phyloP scores from a whole-genome alignment of 2,113 vertebrate species.

The Psittacula cyanocephala region DNA sequence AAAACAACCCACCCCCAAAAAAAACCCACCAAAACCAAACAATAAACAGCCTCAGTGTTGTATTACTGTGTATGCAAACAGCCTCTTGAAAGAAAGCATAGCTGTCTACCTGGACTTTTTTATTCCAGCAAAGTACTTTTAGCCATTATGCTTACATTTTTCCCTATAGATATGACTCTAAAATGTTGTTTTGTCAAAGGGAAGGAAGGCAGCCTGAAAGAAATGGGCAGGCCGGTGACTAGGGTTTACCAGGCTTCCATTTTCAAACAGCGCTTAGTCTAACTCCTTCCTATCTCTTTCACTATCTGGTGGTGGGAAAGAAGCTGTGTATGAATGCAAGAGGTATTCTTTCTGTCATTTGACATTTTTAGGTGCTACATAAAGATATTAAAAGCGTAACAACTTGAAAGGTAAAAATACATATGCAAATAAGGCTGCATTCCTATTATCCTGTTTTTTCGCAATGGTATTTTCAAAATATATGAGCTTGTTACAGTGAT shows the following conservation, averaged over 20 bases:
- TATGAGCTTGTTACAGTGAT: background rate
- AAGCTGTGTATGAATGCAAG: background rate
- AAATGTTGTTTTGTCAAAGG: background rate
- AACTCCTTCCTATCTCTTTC: background rate
- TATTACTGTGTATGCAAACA: background rate
- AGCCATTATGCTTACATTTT: background rate
- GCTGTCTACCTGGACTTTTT: background rate
- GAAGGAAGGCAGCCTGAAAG: background rate
- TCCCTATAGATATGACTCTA: background rate
- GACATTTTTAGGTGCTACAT: background rate
- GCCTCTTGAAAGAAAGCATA: background rate
- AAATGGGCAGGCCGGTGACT: background rate
- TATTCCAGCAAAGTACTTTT: background rate
- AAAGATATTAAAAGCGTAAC: background rate
- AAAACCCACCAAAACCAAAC: background rate
- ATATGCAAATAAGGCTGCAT: background rate
- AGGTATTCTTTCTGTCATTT: background rate
- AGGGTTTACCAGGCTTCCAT: background rate
- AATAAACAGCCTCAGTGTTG: background rate
- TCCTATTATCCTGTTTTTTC: background rate
- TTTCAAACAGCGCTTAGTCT: background rate
- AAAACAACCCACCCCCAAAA: too few relatives aligned
- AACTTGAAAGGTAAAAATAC: background rate
- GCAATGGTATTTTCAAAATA: background rate
- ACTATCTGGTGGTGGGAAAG: background rate